Base-by-base conservation (phyloP, 2,797 vertebrate species). In the Protosalanx chinensis region DNA sequence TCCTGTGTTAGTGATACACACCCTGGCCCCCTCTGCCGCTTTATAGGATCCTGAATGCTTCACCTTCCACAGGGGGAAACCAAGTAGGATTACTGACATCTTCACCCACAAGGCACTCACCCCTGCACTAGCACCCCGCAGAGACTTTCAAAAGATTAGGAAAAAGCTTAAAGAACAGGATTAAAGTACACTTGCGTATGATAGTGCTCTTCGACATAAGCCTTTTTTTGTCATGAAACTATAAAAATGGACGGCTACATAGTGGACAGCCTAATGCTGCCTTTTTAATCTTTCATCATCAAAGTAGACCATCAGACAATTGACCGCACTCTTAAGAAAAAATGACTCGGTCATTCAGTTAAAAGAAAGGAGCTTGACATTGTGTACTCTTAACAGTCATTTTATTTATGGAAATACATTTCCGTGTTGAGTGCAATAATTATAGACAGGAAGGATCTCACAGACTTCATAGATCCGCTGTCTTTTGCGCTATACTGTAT, bases 341-440 rank as follows among this genome's bases (percentile, higher is more conserved):
- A 41, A n/a, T 10, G 7, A 41, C 51, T 5, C 13, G 1, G 3
- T 15, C 16, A 53, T 15, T n/a, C 15, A 3, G 5, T n/a, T n/a
- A 53, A n/a, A 56, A 56, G 5, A 49, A 56, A 56, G 16, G 18
- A 16, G 18, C 51, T 5, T 7, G n/a, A 67, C 46, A 30, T 70
- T 61, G 77, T 88, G 90, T 86, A 88, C 85, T 91, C 79, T 79
- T 89, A 93, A 92, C 89, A 93, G 92, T 93, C 90, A 58, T 68
- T 61, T 68, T 66, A 81, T 91, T 91, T 76, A 81, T 88, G 88
- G 90, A 91, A 92, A 90, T 73, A 84, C 68, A 83, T 86, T 90
- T 91, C 91, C 86, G 86, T 67, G 75, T 88, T 80, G 77, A 92
- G 91, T 93, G 91, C 92, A 92, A 91, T 86, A 85, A 73, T 87